Conservation (phyloP, 1,140 invertebrate species). For the Drosophila lini region DNA sequence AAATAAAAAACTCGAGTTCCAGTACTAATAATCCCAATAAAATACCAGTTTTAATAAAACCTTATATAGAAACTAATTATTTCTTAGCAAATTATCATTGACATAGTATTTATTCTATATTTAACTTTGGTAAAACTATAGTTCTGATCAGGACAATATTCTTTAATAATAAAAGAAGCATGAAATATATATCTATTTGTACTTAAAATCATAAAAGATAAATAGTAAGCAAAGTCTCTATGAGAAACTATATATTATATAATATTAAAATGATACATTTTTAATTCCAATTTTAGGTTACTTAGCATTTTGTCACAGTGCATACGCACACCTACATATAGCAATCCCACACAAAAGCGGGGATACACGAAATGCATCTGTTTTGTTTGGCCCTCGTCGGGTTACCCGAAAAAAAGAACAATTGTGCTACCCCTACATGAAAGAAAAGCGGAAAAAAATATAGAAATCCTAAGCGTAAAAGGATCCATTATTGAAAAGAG, state of each 20-base stretch:
- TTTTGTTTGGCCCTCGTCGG: slow-evolving; percentile 58
- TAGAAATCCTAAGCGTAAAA: slow-evolving; percentile 69
- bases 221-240: no score
- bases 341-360: slow-evolving; percentile 33
- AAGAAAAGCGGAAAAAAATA: slow-evolving; percentile 41
- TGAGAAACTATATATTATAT: no score
- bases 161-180: not conserved
- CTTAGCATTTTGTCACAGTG: not conserved
- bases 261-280: not conserved
- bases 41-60: not conserved
- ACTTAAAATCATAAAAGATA: no score
- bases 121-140: not conserved
- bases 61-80: not conserved
- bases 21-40: no score
- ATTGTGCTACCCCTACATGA: slow-evolving; percentile 39
- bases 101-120: not conserved
- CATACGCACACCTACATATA: slow-evolving; percentile 1
- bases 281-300: not conserved
- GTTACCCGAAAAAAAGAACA: slow-evolving; percentile 45
- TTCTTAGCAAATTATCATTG: not conserved
- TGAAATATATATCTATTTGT: no score
- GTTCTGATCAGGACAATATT: not conserved
- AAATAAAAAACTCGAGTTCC: no score
- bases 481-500: slow-evolving; percentile 58
- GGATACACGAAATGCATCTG: slow-evolving; percentile 64